A percentile compares a stretch with the other conserved stretches of the same genome.
Evolutionary conservation across 2,113 vertebrate genomes (phyloP).

Genomic region (Calidris pugnax): DNA sequence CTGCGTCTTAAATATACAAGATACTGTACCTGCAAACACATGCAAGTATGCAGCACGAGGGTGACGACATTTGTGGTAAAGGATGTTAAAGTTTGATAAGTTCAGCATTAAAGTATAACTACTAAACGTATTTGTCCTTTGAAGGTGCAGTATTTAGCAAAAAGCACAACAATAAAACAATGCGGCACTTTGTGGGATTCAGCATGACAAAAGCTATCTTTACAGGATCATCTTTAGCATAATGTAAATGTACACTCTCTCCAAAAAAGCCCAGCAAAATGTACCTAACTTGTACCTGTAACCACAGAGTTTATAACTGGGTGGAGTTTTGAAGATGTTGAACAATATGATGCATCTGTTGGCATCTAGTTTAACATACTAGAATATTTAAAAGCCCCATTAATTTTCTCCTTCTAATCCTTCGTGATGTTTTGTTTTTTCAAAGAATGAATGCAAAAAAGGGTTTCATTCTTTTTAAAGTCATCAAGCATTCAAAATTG

Average conservation of each 20-base stretch:
- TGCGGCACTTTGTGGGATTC: not conserved
- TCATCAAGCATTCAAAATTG: not conserved
- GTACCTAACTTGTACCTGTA: not conserved
- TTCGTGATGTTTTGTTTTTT: not conserved
- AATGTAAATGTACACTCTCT: not conserved
- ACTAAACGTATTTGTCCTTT: not conserved
- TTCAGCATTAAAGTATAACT: not conserved
- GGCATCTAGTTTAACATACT: not conserved
- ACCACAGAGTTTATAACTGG: not conserved
- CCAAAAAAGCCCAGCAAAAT: not conserved
- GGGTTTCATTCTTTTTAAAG: not conserved
- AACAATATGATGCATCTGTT: not conserved
- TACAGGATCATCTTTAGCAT: not conserved
- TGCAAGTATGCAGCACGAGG: not conserved
- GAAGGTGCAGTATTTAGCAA: not conserved
- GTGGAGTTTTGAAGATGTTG: not conserved
- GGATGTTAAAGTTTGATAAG: not conserved
- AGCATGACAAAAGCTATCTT: not conserved
- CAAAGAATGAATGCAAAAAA: not conserved
- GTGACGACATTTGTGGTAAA: accelerated
- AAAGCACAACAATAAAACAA: not conserved
- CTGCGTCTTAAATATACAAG: not conserved
- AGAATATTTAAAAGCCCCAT: not conserved
- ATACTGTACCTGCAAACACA: not conserved
- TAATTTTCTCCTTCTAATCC: not conserved